Conservation (phyloP, 2,113 vertebrate species). For the Notechis scutatus region DNA sequence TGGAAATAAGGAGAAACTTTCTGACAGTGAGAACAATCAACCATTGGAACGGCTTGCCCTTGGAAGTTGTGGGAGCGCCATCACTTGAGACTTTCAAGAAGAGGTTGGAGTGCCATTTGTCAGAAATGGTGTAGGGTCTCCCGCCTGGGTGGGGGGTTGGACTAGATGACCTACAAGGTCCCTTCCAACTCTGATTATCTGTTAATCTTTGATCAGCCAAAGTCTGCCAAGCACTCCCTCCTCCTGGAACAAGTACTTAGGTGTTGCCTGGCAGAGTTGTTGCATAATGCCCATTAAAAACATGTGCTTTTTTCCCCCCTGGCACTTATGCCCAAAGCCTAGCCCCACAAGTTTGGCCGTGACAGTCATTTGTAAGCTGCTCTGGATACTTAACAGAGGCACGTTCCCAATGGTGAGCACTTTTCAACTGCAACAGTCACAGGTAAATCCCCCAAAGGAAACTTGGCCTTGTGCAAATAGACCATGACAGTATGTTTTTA, state of each 20-base stretch:
- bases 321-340: background rate
- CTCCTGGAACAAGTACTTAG: background rate
- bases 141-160: too few relatives aligned
- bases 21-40: too few relatives aligned
- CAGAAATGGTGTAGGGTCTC: too few relatives aligned
- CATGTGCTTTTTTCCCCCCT: too few relatives aligned
- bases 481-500: conserved; percentile 9
- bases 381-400: background rate
- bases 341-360: background rate
- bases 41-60: too few relatives aligned
- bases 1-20: too few relatives aligned
- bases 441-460: conserved; percentile 20
- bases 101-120: too few relatives aligned
- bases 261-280: background rate
- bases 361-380: background rate
- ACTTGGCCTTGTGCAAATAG: background rate
- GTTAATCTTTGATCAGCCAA: background rate
- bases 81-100: too few relatives aligned
- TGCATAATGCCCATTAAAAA: background rate
- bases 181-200: too few relatives aligned
- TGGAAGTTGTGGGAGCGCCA: too few relatives aligned
- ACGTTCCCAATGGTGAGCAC: background rate
- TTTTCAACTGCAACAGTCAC: background rate
- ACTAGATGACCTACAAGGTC: too few relatives aligned
- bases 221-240: background rate